Evolutionary conservation across 2,888 invertebrate species (phyloP).

Genomic region (Drosophila quinaria): DNA sequence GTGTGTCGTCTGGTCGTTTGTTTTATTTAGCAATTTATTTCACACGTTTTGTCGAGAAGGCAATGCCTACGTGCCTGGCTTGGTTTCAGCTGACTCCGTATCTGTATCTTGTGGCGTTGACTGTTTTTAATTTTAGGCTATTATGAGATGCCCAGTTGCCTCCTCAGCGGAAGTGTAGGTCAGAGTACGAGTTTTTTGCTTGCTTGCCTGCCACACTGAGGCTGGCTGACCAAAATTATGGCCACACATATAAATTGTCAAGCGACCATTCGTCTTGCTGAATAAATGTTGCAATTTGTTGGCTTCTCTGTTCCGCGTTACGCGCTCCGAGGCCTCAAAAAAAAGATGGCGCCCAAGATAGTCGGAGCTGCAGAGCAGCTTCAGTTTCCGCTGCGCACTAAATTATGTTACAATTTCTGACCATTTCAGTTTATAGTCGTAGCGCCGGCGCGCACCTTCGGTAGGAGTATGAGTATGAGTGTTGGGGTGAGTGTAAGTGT

Average conservation of each 20-base stretch:
- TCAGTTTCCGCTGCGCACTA: slow-evolving; percentile 61
- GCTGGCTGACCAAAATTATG: slow-evolving; percentile 67
- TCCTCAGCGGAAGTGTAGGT: background rate
- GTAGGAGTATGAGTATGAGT: background rate
- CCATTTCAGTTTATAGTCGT: slow-evolving; percentile 37
- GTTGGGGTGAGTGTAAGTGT: background rate
- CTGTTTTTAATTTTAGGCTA: slow-evolving; percentile 82
- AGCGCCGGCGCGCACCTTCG: slow-evolving; percentile 70
- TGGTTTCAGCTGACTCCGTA: slow-evolving; percentile 38
- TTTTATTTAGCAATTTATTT: slow-evolving; percentile 83
- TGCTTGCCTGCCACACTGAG: slow-evolving; percentile 5
- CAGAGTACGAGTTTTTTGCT: background rate
- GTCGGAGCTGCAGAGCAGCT: slow-evolving; percentile 17
- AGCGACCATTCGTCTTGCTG: slow-evolving; percentile 84
- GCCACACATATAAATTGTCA: slow-evolving; percentile 83
- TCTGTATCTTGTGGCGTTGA: slow-evolving; percentile 68
- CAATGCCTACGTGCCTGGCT: slow-evolving; percentile 48
- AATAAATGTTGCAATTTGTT: slow-evolving; percentile 85
- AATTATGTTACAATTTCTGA: slow-evolving; percentile 56
- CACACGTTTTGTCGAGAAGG: slow-evolving; percentile 67
- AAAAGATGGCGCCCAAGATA: slow-evolving; percentile 58
- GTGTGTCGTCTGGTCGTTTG: slow-evolving; percentile 76
- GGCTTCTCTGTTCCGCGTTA: slow-evolving; percentile 66
- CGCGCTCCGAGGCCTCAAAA: slow-evolving; percentile 35
- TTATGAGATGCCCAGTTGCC: slow-evolving; percentile 61